Base-by-base conservation (phyloP, 2,888 invertebrate genomes). In the Cancer borealis region DNA sequence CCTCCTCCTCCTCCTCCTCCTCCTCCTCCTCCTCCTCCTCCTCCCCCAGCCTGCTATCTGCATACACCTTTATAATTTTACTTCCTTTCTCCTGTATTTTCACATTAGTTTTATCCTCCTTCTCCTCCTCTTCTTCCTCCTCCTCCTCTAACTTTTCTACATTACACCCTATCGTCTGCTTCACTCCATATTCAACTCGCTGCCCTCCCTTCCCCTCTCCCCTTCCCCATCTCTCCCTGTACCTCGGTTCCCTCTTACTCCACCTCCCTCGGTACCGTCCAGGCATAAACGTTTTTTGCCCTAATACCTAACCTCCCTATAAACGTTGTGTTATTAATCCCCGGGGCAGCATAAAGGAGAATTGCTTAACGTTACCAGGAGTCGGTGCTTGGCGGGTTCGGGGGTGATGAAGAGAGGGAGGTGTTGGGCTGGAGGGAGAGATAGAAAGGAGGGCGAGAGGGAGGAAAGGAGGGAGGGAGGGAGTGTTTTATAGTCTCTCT, bases 261-360 rank as follows among this genome's bases (percentile, higher is more conserved):
- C 66, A 1, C 21, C 66, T 17, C 39, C 39, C 39, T 21, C 66
- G 21, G 66, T 21, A 66, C 17, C 79, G 30, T 26, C 30, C 79
- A 26, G 30, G 30, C 79, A 79, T 79, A 79, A 79, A 79, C 79
- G 79, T 79, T 91, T 91, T 91, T 91, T 91, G 39, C 6, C 14
- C 60, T 60, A 66, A 91, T 66, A 60, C 60, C 39, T 91, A 45
- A 91, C 39, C 60, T 39, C 12, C 39, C 66, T 79, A 91, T 91
- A 91, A 91, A 91, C 54, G 66, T 30, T 91, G 60, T 60, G 54
- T 39, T 91, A 91, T 91, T 91, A 91, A 91, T 91, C 91, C 91
- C 91, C 66, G 30, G 91, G 91, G 91, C 66, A 66, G n/a, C 14
- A 49, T 91, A 91, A 91, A 91, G 91, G 91, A 60, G 66, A 66